Conservation (phyloP, 1,140 invertebrate species). For the Stegodyphus mimosarum region DNA sequence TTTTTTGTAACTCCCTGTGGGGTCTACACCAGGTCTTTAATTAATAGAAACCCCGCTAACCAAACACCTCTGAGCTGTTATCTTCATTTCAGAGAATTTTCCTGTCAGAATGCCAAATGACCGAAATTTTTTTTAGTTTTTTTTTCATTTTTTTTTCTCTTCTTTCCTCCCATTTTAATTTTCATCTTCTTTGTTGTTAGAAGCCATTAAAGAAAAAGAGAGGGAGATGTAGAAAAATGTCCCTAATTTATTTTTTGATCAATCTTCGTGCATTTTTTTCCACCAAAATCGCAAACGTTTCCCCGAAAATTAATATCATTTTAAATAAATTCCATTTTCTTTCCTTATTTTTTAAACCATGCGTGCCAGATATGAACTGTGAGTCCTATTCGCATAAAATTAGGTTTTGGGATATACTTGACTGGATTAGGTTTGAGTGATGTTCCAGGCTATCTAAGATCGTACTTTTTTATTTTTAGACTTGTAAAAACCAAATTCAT, state of each 20-base stretch:
- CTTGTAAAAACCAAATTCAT: neutral
- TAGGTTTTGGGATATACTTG: neutral
- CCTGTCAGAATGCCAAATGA: conserved; percentile 59
- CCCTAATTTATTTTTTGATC: conserved; percentile 57
- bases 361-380: neutral
- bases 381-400: conserved; percentile 13
- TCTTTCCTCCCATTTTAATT: conserved; percentile 46
- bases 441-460: neutral
- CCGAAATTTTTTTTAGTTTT: conserved; percentile 1
- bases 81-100: conserved; percentile 50
- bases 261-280: conserved; percentile 29
- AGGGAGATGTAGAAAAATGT: conserved; percentile 30
- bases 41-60: conserved; percentile 53
- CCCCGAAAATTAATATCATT: conserved; percentile 54
- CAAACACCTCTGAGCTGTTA: conserved; percentile 54
- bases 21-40: conserved; percentile 38
- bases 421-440: conserved; percentile 22
- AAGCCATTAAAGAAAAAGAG: conserved; percentile 29
- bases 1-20: neutral
- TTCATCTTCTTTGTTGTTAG: conserved; percentile 54
- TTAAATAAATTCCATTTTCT: conserved; percentile 49
- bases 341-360: neutral
- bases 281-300: neutral
- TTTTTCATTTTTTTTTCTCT: conserved; percentile 2
- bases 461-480: neutral